Percentiles rank a stretch among this genome's conserved stretches.
phyloP scores from a whole-genome alignment of 2,888 invertebrate species.

The Pyralis farinalis region DNA sequence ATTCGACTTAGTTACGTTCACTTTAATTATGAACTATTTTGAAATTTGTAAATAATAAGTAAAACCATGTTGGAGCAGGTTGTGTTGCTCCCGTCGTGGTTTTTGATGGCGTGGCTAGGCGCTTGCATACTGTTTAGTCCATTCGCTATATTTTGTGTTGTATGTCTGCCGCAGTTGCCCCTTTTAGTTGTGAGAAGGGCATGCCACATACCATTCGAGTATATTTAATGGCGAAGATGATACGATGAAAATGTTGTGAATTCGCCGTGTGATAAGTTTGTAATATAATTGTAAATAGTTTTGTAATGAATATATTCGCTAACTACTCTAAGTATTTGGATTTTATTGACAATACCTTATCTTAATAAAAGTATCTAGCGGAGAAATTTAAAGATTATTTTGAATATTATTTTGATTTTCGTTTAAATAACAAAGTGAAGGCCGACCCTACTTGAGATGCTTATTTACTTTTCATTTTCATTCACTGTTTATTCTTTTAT shows the following conservation, averaged over 20 bases:
- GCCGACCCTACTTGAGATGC: no score
- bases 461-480: no score
- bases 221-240: conserved; percentile 60
- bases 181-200: conserved; percentile 84
- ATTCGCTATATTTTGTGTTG: conserved; percentile 83
- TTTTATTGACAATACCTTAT: not conserved
- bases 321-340: conserved; percentile 9
- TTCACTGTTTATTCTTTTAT: no score
- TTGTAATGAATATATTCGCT: conserved; percentile 30
- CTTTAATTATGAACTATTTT: conserved; percentile 45
- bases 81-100: conserved; percentile 76
- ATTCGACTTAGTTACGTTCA: conserved; percentile 15
- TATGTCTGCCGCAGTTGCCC: conserved; percentile 86
- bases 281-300: conserved; percentile 37
- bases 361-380: no score
- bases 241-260: conserved; percentile 6
- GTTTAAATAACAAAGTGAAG: no score
- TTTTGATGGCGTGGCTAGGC: conserved; percentile 83
- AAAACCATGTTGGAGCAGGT: conserved; percentile 63
- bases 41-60: conserved; percentile 21
- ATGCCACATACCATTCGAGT: conserved; percentile 84
- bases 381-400: no score
- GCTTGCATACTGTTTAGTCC: conserved; percentile 85
- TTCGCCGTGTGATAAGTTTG: conserved; percentile 15
- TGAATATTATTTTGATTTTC: no score